Conservation (phyloP, 2,113 vertebrate genomes). For the Gnathonemus echidnorhynchus region DNA sequence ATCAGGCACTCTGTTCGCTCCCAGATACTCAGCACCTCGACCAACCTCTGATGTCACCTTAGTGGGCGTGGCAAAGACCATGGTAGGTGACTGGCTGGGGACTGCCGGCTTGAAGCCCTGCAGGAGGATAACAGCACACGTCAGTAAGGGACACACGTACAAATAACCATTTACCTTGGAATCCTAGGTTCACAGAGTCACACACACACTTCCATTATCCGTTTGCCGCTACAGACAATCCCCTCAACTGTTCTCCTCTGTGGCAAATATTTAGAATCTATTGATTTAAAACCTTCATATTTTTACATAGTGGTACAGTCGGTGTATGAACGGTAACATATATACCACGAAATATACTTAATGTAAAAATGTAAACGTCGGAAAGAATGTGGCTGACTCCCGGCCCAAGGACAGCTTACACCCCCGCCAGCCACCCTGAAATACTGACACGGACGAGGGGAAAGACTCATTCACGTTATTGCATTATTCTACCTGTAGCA, state of each 20-base stretch:
- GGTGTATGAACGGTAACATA: not conserved
- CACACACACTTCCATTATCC: not conserved
- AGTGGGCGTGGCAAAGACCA: constrained; percentile 72
- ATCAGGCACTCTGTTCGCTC: constrained; percentile 74
- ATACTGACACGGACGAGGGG: not conserved
- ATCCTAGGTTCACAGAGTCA: too few relatives aligned
- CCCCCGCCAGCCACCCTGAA: not conserved
- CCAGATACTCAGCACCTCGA: constrained; percentile 51
- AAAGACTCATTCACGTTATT: not conserved
- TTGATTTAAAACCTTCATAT: not conserved
- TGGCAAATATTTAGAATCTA: not conserved
- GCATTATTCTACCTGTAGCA: not conserved
- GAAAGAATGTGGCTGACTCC: not conserved
- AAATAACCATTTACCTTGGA: not conserved
- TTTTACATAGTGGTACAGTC: not conserved
- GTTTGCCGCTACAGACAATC: not conserved
- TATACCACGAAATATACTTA: not conserved
- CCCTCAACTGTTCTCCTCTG: not conserved
- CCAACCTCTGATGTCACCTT: constrained; percentile 60
- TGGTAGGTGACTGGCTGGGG: constrained; percentile 63
- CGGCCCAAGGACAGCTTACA: not conserved
- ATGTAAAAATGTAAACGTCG: not conserved
- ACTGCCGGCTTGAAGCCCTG: constrained; percentile 74
- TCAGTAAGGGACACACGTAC: not conserved
- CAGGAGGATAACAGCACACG: constrained; percentile 36